Evolutionary conservation across 2,113 vertebrate genomes (phyloP).

Genomic region (Sula dactylatra): DNA sequence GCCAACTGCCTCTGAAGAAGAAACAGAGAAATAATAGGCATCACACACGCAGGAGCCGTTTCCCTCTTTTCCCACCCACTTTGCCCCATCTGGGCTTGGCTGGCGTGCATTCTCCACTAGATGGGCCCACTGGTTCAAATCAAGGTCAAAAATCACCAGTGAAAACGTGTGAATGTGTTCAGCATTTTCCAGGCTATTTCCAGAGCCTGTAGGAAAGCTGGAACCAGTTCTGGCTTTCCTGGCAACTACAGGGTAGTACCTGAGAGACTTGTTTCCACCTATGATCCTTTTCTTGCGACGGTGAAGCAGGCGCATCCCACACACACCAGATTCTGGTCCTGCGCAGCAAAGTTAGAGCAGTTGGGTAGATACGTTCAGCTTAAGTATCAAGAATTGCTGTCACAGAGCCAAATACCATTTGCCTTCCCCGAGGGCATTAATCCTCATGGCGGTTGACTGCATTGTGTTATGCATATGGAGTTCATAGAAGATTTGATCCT

Average conservation of each 20-base stretch:
- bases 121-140: not conserved
- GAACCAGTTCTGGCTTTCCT: not conserved
- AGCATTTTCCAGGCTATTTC: not conserved
- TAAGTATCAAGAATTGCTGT: not conserved
- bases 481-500: not conserved
- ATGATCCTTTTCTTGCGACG: constrained; percentile 76
- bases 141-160: not conserved
- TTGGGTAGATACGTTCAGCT: not conserved
- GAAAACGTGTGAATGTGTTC: not conserved
- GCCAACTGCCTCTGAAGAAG: constrained; percentile 82
- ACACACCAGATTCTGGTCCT: constrained; percentile 50
- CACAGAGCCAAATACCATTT: not conserved
- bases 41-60: not conserved
- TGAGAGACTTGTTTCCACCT: constrained; percentile 81
- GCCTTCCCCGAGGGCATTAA: not conserved
- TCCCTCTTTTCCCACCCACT: not conserved
- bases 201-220: not conserved
- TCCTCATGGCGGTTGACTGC: not conserved
- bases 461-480: not conserved
- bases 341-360: not conserved
- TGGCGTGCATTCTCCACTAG: not conserved
- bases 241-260: constrained; percentile 61
- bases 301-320: constrained; percentile 66
- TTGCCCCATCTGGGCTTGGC: not conserved
- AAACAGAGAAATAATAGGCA: not conserved